Base-by-base conservation (phyloP, 2,888 invertebrate species). In the Xestobium rufovillosum region DNA sequence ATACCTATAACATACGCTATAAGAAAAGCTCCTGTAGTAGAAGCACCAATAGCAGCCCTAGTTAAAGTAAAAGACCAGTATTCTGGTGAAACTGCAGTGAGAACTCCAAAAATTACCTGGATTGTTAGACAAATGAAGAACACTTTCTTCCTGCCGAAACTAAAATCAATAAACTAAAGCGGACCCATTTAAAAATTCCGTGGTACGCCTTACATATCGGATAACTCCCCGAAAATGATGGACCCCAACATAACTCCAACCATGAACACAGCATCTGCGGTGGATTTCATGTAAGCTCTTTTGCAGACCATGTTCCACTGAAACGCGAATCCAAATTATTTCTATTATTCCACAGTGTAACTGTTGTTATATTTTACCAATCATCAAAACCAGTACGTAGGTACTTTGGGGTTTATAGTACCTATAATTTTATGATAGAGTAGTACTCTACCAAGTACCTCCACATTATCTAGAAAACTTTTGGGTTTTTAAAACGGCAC, bases 1-100 rank as follows among this genome's bases (percentile, higher is more conserved):
- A 8, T 19, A 73, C 83, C 82, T 48, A 85, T 79, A 31, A 84
- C 84, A 60, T 84, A 85, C 27, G 83, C 80, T 12, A 84, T 83
- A 39, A 84, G 66, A 54, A 84, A 85, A 6, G 83, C 80, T 1
- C 84, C 84, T 3, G 83, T 82, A 4, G 83, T 81, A 6, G 81
- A 79, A 8, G 80, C 75, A 9, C 85, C 85, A 14, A 85, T 73
- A 31, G 83, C 57, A 41, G 79, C 62, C 43, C 85, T 69, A 26
- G 78, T 71, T 36, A 78, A 57, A 8, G 79, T 75, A 53, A 80
- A 84, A 28, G 73, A 73, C 54, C 76, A 70, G 56, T 77, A 80
- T 50, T 83, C 78, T 0, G 80, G 81, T 1, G 82, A 71, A 31
- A 82, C 52, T 3, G 78, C 78, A 3, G 80, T 78, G 36, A 76